phyloP scores from a whole-genome alignment of 2,888 invertebrate genomes.

The Caenorhabditis plicata region DNA sequence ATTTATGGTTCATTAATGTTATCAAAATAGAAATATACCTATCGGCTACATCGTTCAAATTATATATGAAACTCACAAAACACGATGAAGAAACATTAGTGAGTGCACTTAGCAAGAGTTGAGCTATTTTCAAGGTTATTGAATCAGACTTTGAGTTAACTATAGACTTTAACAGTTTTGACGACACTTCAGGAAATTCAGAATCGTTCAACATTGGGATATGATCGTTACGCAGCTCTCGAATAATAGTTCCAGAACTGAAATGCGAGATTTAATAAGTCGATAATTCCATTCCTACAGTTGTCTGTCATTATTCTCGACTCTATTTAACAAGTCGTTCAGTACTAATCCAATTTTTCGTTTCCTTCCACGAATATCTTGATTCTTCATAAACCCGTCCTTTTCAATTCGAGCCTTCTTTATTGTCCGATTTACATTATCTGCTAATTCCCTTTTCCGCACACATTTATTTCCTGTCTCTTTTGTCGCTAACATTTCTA shows the following conservation, averaged over 20 bases:
- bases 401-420: conserved; percentile 5
- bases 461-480: neutral
- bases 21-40: too few relatives aligned
- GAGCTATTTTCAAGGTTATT: neutral
- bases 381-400: neutral
- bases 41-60: too few relatives aligned
- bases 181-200: conserved; percentile 5
- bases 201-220: conserved; percentile 5
- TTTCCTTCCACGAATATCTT: conserved; percentile 5
- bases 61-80: too few relatives aligned
- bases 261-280: neutral
- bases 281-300: conserved; percentile 10
- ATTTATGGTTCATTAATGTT: neutral
- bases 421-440: neutral
- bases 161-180: conserved; percentile 11
- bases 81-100: too few relatives aligned
- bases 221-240: conserved; percentile 21
- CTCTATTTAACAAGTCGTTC: conserved; percentile 12
- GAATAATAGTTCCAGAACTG: conserved; percentile 15
- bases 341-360: conserved; percentile 10
- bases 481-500: neutral
- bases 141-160: conserved; percentile 5
- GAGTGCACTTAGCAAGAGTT: too few relatives aligned
- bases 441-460: conserved; percentile 6
- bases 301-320: conserved; percentile 26